Base-by-base conservation (phyloP, 2,113 vertebrate genomes). In the Petroica traversi region DNA sequence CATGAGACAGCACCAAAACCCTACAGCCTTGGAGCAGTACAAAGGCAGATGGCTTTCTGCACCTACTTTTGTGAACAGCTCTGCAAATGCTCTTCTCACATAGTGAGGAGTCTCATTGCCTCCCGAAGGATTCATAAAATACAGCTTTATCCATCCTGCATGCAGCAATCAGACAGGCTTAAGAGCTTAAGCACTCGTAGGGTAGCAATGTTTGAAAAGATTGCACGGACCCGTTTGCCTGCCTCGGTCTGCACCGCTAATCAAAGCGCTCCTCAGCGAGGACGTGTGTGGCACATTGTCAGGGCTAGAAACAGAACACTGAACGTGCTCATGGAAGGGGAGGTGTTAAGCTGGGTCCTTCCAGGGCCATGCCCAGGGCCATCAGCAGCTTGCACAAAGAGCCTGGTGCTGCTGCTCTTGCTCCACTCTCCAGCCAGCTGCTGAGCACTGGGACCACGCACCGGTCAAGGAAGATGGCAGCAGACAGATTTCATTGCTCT, bases 111-210 rank as follows among this genome's bases (percentile, higher is more conserved):
- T 41, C 68, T 81, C 93, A 15, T 52, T 91, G 75, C 88, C 78
- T 71, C 85, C 67, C 19, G 5, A 46, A 93, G 85, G 46, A 92
- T 25, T 51, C 55, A 75, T 88, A 94, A 97, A 97, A 95, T 55
- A 72, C 93, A 87, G 93, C 90, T 95, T 96, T 93, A 95, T 92
- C 94, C 91, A 91, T 59, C 36, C 57, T 61, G 62, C 68, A 58
- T 40, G 89, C 33, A 2, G 90, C 83, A 94, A 97, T 96, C 94
- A 95, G 90, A 73, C 90, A 85, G 79, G 86, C 75, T 85, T 89
- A 92, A 95, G 52, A 92, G 57, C 77, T 96, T 83, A 71, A 40
- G 48, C 76, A 24, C 79, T 95, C 19, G 3, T 25, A 92, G 49
- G 49, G 92, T 14, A 77, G 92, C 72, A 89, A 33, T 41, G 52